These are phyloP conservation scores for Diloba caeruleocephala DNA, from an alignment of 2,888 invertebrate genomes.

Conservation along the genomic window DNA sequence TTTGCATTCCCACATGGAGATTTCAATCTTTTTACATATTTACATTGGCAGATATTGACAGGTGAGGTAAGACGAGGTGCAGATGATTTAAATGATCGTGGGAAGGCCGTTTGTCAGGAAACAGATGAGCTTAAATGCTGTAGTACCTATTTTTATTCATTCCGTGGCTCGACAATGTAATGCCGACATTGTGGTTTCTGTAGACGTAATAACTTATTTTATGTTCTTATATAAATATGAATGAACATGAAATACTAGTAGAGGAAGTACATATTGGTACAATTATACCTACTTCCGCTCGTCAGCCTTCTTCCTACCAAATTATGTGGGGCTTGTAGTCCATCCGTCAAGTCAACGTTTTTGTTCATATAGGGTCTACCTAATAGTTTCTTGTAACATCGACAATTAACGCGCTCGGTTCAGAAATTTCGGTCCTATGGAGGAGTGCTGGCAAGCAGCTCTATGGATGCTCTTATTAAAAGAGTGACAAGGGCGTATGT, in stretches of 20 bases:
- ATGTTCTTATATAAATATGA: conserved; percentile 32
- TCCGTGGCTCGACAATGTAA: too few relatives aligned
- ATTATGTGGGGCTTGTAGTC: too few relatives aligned
- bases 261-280: conserved; percentile 32
- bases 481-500: too few relatives aligned
- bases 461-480: too few relatives aligned
- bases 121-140: conserved; percentile 20
- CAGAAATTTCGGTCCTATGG: too few relatives aligned
- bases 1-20: conserved; percentile 69
- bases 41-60: conserved; percentile 62
- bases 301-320: too few relatives aligned
- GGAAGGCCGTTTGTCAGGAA: conserved; percentile 39
- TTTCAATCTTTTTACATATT: conserved; percentile 61
- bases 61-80: conserved; percentile 48
- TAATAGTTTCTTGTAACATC: too few relatives aligned
- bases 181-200: conserved; percentile 39
- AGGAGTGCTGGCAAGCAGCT: too few relatives aligned
- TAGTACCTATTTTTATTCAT: too few relatives aligned
- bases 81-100: conserved; percentile 29
- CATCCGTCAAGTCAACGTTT: too few relatives aligned
- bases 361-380: too few relatives aligned
- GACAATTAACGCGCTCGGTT: too few relatives aligned
- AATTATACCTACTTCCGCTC: neutral
- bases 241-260: conserved; percentile 14
- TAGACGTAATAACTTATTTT: conserved; percentile 7